Base-by-base conservation (phyloP, 1,140 invertebrate genomes). In the Drosophila elegans region DNA sequence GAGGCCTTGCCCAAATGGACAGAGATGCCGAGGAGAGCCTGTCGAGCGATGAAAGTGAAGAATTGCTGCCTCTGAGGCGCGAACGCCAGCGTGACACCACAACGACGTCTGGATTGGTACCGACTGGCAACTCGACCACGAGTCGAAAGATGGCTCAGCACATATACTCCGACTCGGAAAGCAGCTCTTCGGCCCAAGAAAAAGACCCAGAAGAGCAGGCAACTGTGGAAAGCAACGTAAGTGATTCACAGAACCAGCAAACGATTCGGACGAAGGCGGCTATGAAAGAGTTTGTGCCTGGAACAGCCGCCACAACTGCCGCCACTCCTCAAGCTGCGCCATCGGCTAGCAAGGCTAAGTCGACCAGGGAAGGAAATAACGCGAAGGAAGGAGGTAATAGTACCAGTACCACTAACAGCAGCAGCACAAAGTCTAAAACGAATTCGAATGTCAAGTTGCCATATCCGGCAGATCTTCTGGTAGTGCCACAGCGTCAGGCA, bases 401-500 rank as follows among this genome's bases (percentile, higher is more conserved):
- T 27, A 32, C 34, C 10, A 56, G 34, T 27, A 32, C n/a, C 29
- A 27, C 36, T 1, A 44, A n/a, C 38, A 59, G 46, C 39, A 44
- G 9, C 32, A 59, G 46, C 39, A 57, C 68, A 3, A 59, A 71
- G 36, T 34, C 42, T 5, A 80, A 75, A 36, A n/a, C 51, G 6
- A 88, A 64, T 39, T 39, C 72, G 2, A 80, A 46, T 29, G 44
- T 38, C 49, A 78, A 63, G 56, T 29, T 84, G 61, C 60, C 53
- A 25, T 95, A 95, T 75, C 94, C 94, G 62, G 95, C 96, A 21
- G 95, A 96, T 39, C 95, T 97, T 81, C 93, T 97, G 36, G 97
- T 98, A 79, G 97, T 98, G n/a, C 97, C 97, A 1, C 97, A 98
- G 91, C 93, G 97, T 54, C 96, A 97, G 92, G 97, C 97, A 21